Evolutionary conservation across 2,113 vertebrate species (phyloP).

Genomic region (Toxostoma redivivum): DNA sequence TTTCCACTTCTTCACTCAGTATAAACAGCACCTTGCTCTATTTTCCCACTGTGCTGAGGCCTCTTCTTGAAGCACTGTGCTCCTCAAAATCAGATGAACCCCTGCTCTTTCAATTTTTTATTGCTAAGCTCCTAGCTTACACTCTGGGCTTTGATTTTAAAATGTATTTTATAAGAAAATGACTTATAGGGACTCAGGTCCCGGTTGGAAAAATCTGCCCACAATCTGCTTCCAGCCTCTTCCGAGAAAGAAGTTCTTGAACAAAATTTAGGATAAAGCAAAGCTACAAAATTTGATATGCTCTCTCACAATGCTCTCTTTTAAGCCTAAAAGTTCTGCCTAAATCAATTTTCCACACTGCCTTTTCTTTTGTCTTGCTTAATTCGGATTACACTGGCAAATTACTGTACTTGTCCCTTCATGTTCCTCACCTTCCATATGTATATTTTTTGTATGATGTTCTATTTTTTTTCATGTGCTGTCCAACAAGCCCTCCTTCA

Average conservation of each 20-base stretch:
- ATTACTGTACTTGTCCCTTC: background rate
- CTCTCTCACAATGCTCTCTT: background rate
- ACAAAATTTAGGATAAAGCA: background rate
- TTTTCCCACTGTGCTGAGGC: background rate
- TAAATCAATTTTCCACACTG: background rate
- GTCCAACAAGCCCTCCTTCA: background rate
- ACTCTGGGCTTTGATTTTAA: background rate
- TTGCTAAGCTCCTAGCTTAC: background rate
- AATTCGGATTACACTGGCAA: background rate
- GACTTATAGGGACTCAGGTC: background rate
- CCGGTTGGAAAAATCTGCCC: background rate
- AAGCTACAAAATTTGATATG: background rate
- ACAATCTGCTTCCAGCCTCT: background rate
- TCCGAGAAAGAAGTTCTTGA: background rate
- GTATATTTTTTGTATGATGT: fast-evolving
- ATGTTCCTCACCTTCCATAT: background rate
- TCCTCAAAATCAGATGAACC: background rate
- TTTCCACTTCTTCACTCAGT: background rate
- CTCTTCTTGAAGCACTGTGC: background rate
- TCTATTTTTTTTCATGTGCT: background rate
- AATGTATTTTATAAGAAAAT: background rate
- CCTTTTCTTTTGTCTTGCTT: background rate
- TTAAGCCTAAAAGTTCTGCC: background rate
- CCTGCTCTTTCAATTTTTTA: background rate
- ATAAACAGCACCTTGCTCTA: background rate